These are phyloP conservation scores for Ectropis crepuscularia DNA, from an alignment of 2,888 invertebrate genomes.

Conservation along the genomic window DNA sequence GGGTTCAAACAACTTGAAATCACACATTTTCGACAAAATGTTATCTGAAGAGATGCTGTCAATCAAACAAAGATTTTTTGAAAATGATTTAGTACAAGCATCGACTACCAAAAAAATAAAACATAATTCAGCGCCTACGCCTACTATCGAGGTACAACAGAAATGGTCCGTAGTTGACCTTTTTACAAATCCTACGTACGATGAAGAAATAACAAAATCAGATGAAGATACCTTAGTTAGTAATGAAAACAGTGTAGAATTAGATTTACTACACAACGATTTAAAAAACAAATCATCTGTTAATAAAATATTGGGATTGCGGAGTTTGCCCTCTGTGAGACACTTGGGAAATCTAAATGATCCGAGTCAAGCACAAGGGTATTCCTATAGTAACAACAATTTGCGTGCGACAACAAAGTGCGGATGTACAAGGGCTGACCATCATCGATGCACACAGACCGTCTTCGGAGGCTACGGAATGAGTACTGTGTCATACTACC, in stretches of 20 bases:
- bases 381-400: constrained; percentile 5
- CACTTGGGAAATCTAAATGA: background rate
- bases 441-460: constrained; percentile 18
- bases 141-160: constrained; percentile 61
- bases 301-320: constrained; percentile 61
- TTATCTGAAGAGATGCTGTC: constrained; percentile 68
- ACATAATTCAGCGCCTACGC: constrained; percentile 52
- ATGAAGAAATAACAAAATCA: constrained; percentile 5
- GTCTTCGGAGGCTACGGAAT: constrained; percentile 18
- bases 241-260: constrained; percentile 7
- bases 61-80: constrained; percentile 61
- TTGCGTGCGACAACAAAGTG: constrained; percentile 26
- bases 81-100: constrained; percentile 51
- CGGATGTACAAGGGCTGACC: constrained; percentile 28
- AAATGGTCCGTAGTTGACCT: constrained; percentile 63
- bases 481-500: constrained; percentile 35
- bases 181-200: constrained; percentile 40
- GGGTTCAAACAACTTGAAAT: constrained; percentile 56
- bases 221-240: constrained; percentile 12
- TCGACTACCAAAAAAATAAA: constrained; percentile 46
- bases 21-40: constrained; percentile 67
- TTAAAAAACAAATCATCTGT: constrained; percentile 32
- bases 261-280: constrained; percentile 6
- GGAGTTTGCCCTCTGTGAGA: constrained; percentile 55
- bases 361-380: constrained; percentile 5